These are phyloP conservation scores for Emydoidea blandingii DNA, from an alignment of 2,797 vertebrate genomes.

Conservation along the genomic window DNA sequence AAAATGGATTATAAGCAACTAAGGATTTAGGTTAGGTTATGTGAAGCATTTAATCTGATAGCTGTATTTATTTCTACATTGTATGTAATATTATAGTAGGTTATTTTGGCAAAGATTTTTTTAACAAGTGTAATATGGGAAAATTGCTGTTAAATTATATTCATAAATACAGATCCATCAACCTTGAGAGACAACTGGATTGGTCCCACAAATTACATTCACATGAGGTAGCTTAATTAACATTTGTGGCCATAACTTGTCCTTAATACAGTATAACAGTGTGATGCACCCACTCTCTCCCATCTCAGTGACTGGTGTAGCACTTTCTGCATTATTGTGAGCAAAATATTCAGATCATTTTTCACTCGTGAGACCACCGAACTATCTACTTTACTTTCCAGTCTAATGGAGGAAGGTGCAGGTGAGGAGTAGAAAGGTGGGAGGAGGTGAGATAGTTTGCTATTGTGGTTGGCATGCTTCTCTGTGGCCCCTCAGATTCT, in stretches of 20 bases:
- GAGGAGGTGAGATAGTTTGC: background rate
- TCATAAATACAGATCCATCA: background rate
- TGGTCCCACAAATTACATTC: background rate
- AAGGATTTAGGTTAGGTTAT: conserved; percentile 23
- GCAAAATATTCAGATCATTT: background rate
- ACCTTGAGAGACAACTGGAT: background rate
- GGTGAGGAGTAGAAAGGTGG: background rate
- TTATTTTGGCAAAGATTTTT: background rate
- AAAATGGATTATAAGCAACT: conserved; percentile 21
- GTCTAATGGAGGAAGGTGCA: background rate
- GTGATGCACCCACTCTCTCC: background rate
- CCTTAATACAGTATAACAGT: background rate
- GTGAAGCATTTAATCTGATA: background rate
- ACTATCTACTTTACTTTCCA: background rate
- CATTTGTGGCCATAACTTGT: background rate
- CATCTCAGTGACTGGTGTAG: accelerated
- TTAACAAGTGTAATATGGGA: background rate
- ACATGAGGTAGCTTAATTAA: conserved; percentile 2
- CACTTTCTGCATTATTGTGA: background rate
- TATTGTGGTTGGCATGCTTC: background rate
- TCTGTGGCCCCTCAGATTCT: background rate
- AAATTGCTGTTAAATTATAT: conserved; percentile 3
- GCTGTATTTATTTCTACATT: background rate
- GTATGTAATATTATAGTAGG: background rate
- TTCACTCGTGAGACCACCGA: background rate